phyloP scores from a whole-genome alignment of 2,113 vertebrate species.

The Otus sunia region DNA sequence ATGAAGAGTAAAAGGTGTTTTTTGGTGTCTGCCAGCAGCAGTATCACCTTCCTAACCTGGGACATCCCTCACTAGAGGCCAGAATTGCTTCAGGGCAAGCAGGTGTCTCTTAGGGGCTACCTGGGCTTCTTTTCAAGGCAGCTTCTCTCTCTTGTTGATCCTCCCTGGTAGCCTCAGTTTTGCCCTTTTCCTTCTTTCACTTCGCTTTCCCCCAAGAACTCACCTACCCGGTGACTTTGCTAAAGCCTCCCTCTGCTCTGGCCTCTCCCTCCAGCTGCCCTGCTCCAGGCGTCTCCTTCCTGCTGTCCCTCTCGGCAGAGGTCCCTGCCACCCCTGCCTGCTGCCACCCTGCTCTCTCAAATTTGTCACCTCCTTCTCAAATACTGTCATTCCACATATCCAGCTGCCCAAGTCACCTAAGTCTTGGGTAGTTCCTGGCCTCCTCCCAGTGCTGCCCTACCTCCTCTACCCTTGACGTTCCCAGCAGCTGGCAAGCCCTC shows the following conservation, averaged over 20 bases:
- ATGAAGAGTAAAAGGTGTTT: background rate
- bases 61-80: background rate
- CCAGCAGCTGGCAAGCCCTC: background rate
- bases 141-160: background rate
- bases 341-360: background rate
- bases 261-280: background rate
- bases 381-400: background rate
- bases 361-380: background rate
- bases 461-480: fast-evolving
- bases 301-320: background rate
- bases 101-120: background rate
- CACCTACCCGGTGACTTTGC: background rate
- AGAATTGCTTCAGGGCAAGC: background rate
- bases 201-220: background rate
- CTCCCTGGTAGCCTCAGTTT: background rate
- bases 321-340: background rate
- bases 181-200: background rate
- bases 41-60: background rate
- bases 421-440: background rate
- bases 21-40: background rate
- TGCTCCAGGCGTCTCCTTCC: background rate
- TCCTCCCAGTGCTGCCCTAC: background rate
- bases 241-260: background rate
- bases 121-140: background rate
- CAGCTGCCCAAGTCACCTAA: background rate